Conservation (phyloP, 2,888 invertebrate species). For the Polymixis lichenea region DNA sequence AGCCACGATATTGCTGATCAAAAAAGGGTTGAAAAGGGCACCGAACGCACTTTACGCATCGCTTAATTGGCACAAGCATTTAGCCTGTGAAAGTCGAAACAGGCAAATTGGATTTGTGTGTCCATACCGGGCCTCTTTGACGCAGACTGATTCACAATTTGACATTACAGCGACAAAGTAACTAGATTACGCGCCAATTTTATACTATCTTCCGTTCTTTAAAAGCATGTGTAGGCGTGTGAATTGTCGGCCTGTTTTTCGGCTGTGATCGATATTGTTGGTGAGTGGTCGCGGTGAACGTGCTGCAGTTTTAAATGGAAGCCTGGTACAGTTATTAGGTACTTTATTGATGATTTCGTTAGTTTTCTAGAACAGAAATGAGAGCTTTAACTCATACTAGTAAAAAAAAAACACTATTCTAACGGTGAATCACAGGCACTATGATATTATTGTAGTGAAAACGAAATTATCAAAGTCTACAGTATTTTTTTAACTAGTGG, state of each 20-base stretch:
- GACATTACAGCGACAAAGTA: constrained; percentile 82
- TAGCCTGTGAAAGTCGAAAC: constrained; percentile 86
- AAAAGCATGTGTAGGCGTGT: constrained; percentile 54
- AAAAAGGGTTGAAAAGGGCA: constrained; percentile 77
- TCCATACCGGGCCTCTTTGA: constrained; percentile 83
- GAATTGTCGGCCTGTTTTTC: constrained; percentile 58
- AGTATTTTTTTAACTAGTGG: too few species aligned
- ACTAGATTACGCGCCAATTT: constrained; percentile 86
- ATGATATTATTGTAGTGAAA: too few species aligned
- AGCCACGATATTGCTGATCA: constrained; percentile 73
- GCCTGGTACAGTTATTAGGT: constrained; percentile 1
- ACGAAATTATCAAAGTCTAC: neutral
- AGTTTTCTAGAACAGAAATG: neutral
- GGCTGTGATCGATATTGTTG: constrained; percentile 42
- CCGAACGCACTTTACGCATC: constrained; percentile 85
- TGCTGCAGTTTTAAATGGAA: constrained; percentile 25
- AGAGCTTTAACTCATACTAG: neutral
- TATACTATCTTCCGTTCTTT: constrained; percentile 74
- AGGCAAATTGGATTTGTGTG: constrained; percentile 88
- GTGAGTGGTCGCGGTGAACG: neutral
- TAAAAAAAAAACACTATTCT: neutral
- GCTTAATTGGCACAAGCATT: constrained; percentile 88
- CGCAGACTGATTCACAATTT: constrained; percentile 84
- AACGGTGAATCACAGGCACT: neutral
- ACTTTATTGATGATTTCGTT: constrained; percentile 26